Evolutionary conservation across 2,113 vertebrate genomes (phyloP).

Genomic region (Sinosuthora webbiana): DNA sequence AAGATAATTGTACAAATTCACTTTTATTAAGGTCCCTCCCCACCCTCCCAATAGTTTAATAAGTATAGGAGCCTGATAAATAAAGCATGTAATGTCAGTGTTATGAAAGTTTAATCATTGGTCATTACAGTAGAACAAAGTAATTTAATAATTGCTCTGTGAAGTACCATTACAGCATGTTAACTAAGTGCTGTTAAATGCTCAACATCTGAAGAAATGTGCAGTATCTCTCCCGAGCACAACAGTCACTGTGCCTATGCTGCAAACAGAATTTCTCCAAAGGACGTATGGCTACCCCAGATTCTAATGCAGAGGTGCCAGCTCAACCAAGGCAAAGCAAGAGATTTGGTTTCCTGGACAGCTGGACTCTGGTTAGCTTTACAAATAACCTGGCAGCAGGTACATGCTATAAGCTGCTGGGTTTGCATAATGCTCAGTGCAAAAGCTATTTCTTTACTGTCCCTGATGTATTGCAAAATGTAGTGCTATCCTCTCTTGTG

Average conservation of each 20-base stretch:
- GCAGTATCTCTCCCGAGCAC: not conserved
- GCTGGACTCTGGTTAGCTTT: not conserved
- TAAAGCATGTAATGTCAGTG: conserved; percentile 13
- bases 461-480: not conserved
- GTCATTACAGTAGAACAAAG: conserved; percentile 37
- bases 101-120: conserved; percentile 32
- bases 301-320: not conserved
- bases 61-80: conserved; percentile 1
- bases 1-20: not conserved
- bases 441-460: not conserved
- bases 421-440: not conserved
- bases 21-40: not conserved
- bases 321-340: not conserved
- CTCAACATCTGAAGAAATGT: not conserved
- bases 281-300: not conserved
- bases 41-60: conserved; percentile 15
- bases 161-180: not conserved
- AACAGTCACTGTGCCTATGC: not conserved
- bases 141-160: conserved; percentile 51
- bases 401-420: not conserved
- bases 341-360: not conserved
- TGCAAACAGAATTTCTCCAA: not conserved
- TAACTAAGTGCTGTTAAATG: not conserved
- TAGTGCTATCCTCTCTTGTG: not conserved
- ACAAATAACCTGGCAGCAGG: not conserved